Percentiles rank a stretch among this genome's conserved stretches.
phyloP scores from a whole-genome alignment of 1,140 invertebrate species.

The Micrasema longulum region DNA sequence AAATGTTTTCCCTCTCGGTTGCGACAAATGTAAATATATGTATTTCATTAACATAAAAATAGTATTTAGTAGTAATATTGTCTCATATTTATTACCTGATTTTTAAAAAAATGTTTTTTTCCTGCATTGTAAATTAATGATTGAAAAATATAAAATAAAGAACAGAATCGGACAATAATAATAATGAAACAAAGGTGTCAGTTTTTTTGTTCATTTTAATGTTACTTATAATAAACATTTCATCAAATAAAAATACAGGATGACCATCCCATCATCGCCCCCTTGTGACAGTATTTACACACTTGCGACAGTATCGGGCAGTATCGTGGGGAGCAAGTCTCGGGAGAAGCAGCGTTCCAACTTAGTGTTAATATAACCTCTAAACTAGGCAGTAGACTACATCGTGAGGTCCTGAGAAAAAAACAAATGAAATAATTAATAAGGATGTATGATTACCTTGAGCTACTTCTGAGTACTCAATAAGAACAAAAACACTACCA shows the following conservation, averaged over 20 bases:
- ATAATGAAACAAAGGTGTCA: not conserved
- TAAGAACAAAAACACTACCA: too few relatives aligned
- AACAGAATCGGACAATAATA: not conserved
- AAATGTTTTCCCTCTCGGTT: too few relatives aligned
- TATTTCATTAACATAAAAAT: too few relatives aligned
- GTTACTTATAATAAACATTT: conserved; percentile 34
- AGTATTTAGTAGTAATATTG: too few relatives aligned
- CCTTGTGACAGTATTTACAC: too few relatives aligned
- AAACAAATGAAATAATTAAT: conserved; percentile 35
- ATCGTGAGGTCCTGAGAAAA: conserved; percentile 48
- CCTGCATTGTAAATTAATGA: not conserved
- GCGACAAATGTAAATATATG: too few relatives aligned
- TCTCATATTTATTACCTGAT: too few relatives aligned
- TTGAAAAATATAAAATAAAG: not conserved
- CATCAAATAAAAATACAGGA: conserved; percentile 19
- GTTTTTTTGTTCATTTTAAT: conserved; percentile 21
- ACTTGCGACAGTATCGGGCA: not conserved
- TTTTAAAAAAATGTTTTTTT: too few relatives aligned
- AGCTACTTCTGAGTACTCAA: too few relatives aligned
- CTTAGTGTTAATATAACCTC: not conserved
- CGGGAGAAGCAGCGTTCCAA: too few relatives aligned
- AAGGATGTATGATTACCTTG: too few relatives aligned
- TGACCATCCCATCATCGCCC: conserved; percentile 8
- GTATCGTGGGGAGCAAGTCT: not conserved
- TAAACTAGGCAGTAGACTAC: conserved; percentile 18